Percentiles rank a stretch among this genome's conserved stretches.
Conservation (phyloP, 2,113 vertebrate genomes). For the Pelodiscus sinensis region DNA sequence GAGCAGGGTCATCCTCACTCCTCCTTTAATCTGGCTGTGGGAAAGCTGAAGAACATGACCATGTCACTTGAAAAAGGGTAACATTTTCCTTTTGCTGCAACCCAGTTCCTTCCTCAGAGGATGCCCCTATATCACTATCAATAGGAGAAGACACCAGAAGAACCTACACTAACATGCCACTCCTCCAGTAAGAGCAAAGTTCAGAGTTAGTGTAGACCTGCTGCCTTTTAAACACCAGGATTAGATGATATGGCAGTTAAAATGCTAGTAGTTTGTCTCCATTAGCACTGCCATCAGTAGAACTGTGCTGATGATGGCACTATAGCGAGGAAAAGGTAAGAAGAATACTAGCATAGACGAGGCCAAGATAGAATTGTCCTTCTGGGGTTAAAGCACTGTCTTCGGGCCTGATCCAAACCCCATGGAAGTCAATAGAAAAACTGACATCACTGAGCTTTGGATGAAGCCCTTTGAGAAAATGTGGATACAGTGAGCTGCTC, state of each 20-base stretch:
- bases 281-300: neutral
- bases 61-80: conserved; percentile 42
- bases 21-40: conserved; percentile 65
- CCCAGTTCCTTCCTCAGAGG: neutral
- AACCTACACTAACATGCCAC: neutral
- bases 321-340: neutral
- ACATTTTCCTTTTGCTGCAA: neutral
- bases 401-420: neutral
- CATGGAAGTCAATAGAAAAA: neutral
- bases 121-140: neutral
- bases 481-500: neutral
- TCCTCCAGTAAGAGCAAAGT: neutral
- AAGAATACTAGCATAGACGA: neutral
- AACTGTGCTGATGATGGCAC: neutral
- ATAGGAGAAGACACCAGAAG: rapidly evolving
- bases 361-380: neutral
- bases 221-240: neutral
- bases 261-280: neutral
- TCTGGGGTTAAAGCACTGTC: rapidly evolving
- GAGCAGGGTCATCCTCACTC: conserved; percentile 49
- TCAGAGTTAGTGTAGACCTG: neutral
- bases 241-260: neutral
- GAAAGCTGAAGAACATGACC: conserved; percentile 55
- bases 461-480: rapidly evolving
- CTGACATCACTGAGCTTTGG: rapidly evolving